Evolutionary conservation across 2,888 invertebrate genomes (phyloP).

Genomic region (Lithophane socia): DNA sequence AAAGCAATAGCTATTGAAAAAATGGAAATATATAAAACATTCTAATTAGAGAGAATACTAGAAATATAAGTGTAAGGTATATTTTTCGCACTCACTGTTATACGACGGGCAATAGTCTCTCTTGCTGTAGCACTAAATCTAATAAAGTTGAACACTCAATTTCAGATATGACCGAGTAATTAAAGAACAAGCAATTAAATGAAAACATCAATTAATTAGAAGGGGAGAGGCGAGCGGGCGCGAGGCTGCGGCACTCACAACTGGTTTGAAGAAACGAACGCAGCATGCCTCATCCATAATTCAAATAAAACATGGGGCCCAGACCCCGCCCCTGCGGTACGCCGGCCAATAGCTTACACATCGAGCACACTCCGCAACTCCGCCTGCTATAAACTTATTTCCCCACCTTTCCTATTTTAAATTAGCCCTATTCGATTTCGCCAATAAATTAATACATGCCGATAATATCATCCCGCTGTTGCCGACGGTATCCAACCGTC

Average conservation of each 20-base stretch:
- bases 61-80: conserved; percentile 31
- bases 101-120: conserved; percentile 38
- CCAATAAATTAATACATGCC: conserved; percentile 86
- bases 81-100: conserved; percentile 59
- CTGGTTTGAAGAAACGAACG: conserved; percentile 86
- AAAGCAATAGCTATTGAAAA: conserved; percentile 36
- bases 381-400: conserved; percentile 86
- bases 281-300: conserved; percentile 89
- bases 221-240: conserved; percentile 88
- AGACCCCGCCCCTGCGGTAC: conserved; percentile 88
- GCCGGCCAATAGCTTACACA: conserved; percentile 87
- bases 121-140: conserved; percentile 75
- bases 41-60: conserved; percentile 35
- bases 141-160: conserved; percentile 85
- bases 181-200: conserved; percentile 88
- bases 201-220: conserved; percentile 90
- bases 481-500: conserved; percentile 77
- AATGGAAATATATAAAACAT: conserved; percentile 18
- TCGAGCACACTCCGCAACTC: conserved; percentile 82
- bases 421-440: conserved; percentile 84
- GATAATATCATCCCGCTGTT: conserved; percentile 80
- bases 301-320: conserved; percentile 90
- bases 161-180: conserved; percentile 84
- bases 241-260: conserved; percentile 87
- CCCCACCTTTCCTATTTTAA: conserved; percentile 86